These are phyloP conservation scores for Eublepharis macularius DNA, from an alignment of 2,113 vertebrate species.

Conservation along the genomic window DNA sequence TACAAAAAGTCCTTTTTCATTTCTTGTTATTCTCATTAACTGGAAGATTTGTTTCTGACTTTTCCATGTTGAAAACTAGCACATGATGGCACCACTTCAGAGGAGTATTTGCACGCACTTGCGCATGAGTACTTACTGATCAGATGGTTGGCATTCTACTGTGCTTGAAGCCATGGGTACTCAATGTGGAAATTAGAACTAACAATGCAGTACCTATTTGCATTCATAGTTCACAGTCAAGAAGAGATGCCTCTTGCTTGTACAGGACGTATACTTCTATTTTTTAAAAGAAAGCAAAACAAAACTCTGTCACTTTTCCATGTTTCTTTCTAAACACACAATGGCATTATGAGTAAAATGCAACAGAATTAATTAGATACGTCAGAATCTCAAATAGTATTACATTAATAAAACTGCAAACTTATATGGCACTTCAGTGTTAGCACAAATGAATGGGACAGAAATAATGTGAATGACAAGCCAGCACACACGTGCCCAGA, in stretches of 20 bases:
- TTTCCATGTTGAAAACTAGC: not conserved
- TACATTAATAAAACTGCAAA: constrained; percentile 8
- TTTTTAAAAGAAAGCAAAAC: constrained; percentile 17
- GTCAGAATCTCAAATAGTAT: not conserved
- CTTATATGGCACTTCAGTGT: not conserved
- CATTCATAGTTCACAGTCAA: not conserved
- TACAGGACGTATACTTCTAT: not conserved
- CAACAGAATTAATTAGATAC: constrained; percentile 4
- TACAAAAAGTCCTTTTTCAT: constrained; percentile 36
- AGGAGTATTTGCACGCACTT: not conserved
- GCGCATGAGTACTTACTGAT: not conserved
- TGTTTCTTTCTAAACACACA: constrained; percentile 35
- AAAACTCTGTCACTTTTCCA: constrained; percentile 1
- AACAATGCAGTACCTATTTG: not conserved
- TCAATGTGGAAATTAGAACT: not conserved
- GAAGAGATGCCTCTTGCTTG: not conserved
- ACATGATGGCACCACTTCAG: not conserved
- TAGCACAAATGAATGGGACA: not conserved
- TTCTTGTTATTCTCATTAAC: constrained; percentile 42
- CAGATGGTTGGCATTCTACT: not conserved
- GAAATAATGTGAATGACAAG: not conserved
- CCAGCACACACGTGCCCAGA: not conserved
- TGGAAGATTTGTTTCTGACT: constrained; percentile 47
- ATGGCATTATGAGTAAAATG: constrained; percentile 36
- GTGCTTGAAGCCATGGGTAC: not conserved